Evolutionary conservation across 1,140 invertebrate species (phyloP).

Genomic region (Brachionus rotundiformis): DNA sequence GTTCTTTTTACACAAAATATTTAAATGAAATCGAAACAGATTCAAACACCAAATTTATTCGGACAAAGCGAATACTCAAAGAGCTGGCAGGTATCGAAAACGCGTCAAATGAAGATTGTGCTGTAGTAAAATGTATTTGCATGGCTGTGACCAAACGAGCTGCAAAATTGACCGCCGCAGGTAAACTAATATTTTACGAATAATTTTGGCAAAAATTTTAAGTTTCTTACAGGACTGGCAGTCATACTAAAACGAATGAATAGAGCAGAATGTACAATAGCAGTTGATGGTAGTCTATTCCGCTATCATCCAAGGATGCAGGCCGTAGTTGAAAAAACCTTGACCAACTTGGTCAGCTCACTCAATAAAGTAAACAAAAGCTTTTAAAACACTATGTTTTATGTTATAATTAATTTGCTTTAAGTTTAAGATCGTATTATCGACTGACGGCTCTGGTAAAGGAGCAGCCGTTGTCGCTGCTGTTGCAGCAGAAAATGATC

Average conservation of each 20-base stretch:
- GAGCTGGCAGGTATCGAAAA: conserved; percentile 75
- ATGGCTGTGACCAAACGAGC: conserved; percentile 85
- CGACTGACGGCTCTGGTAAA: conserved; percentile 43
- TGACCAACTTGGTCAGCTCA: conserved; percentile 72
- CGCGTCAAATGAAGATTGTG: conserved; percentile 81
- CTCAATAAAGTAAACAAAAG: conserved; percentile 25
- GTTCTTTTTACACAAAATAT: conserved; percentile 58
- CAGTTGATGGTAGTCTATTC: conserved; percentile 96
- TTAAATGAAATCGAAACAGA: conserved; percentile 55
- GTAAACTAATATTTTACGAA: conserved; percentile 60
- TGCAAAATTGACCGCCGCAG: conserved; percentile 86
- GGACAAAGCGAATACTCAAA: conserved; percentile 80
- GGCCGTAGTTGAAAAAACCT: conserved; percentile 88
- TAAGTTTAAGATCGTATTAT: conserved; percentile 43
- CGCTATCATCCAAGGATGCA: conserved; percentile 97
- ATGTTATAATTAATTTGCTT: too few relatives aligned
- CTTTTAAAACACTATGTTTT: too few relatives aligned
- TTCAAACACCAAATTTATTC: conserved; percentile 67
- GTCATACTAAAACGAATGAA: conserved; percentile 76
- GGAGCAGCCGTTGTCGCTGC: conserved; percentile 47
- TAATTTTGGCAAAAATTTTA: neutral
- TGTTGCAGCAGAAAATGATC: conserved; percentile 30
- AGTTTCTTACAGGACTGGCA: conserved; percentile 69
- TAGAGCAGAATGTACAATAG: conserved; percentile 84
- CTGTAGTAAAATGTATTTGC: conserved; percentile 84